Percentiles rank a stretch among this genome's conserved stretches.
phyloP scores from a whole-genome alignment of 2,113 vertebrate species.

The Thalassoma bifasciatum region DNA sequence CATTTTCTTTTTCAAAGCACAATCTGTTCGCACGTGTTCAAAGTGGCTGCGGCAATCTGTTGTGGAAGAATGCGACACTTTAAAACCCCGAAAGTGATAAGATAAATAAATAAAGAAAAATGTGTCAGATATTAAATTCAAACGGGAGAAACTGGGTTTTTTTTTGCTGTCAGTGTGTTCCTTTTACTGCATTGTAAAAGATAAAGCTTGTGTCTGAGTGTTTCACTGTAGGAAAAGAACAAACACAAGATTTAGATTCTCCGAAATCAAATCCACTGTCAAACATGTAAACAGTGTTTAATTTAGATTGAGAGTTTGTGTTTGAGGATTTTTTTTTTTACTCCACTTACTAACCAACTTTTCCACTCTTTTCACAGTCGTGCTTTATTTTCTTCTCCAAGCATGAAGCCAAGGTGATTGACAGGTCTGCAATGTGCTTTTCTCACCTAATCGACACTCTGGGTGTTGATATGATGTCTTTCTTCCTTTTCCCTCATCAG shows the following conservation, averaged over 20 bases:
- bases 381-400: background rate
- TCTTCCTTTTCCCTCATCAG: conserved; percentile 38
- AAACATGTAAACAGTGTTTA: background rate
- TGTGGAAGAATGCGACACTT: conserved; percentile 63
- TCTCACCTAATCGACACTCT: conserved; percentile 72
- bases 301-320: background rate
- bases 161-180: background rate
- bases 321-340: no score
- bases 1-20: conserved; percentile 74
- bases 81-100: conserved; percentile 61
- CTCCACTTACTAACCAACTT: no score
- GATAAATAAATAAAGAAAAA: conserved; percentile 73
- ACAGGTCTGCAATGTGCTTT: conserved; percentile 47
- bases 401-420: conserved; percentile 49
- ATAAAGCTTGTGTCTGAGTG: background rate
- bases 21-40: conserved; percentile 74
- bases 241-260: background rate
- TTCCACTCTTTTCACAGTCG: conserved; percentile 9
- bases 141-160: conserved; percentile 46
- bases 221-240: background rate
- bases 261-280: background rate
- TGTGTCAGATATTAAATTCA: conserved; percentile 70
- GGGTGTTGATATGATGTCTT: conserved; percentile 49
- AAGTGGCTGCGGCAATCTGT: conserved; percentile 77
- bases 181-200: conserved; percentile 3